These are phyloP conservation scores for Orchesella flavescens DNA, from an alignment of 2,888 invertebrate species.

Conservation along the genomic window DNA sequence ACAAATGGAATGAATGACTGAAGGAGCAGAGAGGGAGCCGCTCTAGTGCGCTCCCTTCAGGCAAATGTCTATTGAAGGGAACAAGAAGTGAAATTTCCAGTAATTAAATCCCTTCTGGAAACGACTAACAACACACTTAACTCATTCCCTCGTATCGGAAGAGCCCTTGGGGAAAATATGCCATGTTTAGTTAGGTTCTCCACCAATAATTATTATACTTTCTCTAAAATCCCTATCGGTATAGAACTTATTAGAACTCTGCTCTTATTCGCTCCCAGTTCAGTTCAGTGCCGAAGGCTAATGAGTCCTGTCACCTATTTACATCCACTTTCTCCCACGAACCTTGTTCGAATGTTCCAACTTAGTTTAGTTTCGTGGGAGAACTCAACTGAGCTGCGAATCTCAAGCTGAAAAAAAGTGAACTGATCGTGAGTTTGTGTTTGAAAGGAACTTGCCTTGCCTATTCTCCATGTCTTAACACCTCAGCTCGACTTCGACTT, in stretches of 20 bases:
- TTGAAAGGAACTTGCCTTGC: not conserved
- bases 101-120: conserved; percentile 47
- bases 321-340: conserved; percentile 39
- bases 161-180: not conserved
- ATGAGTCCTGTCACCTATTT: conserved; percentile 50
- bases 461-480: not conserved
- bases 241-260: not conserved
- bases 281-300: conserved; percentile 18
- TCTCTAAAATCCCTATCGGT: not conserved
- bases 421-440: too few species aligned
- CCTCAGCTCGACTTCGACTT: not conserved
- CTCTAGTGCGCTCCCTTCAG: not conserved
- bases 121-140: conserved; percentile 25
- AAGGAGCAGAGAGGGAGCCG: not conserved
- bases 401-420: conserved; percentile 28
- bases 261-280: conserved; percentile 2
- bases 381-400: too few species aligned
- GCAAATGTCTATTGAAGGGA: not conserved
- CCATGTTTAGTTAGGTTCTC: not conserved
- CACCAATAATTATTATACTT: too few species aligned
- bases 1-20: conserved; percentile 34
- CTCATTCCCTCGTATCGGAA: conserved; percentile 8
- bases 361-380: conserved; percentile 16
- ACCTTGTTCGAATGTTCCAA: conserved; percentile 1
- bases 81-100: conserved; percentile 47